Conservation (phyloP, 92 coral and sea anemone genomes). For the Montipora capitata region DNA sequence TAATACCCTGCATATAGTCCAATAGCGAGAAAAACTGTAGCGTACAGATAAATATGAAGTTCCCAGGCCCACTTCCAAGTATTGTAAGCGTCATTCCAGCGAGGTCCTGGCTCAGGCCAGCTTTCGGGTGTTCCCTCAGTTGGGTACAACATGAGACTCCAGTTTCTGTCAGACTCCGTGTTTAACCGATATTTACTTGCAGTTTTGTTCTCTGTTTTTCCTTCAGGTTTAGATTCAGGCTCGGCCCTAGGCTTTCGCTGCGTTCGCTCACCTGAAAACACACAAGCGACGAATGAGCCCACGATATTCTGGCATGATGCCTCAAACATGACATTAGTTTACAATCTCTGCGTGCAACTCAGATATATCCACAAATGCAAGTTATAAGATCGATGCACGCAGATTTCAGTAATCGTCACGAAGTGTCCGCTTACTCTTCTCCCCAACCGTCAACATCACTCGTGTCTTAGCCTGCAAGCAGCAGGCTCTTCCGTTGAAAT, state of each 20-base stretch:
- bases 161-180: neutral
- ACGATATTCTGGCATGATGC: no score
- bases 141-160: neutral
- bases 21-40: slow-evolving; percentile 56
- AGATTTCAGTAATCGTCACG: no score
- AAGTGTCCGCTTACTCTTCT: no score
- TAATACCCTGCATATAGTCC: slow-evolving; percentile 80
- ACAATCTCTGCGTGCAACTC: no score
- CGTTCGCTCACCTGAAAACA: slow-evolving; percentile 5
- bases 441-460: no score
- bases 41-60: slow-evolving; percentile 77
- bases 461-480: no score
- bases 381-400: no score
- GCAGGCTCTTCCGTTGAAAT: no score
- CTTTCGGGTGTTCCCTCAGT: slow-evolving; percentile 57
- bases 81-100: slow-evolving; percentile 79
- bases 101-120: slow-evolving; percentile 91
- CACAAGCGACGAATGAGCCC: neutral
- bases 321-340: no score
- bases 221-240: slow-evolving; percentile 48
- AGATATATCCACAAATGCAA: no score
- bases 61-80: slow-evolving; percentile 85
- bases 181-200: neutral
- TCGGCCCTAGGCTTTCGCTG: slow-evolving; percentile 32
- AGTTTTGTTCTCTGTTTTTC: neutral